Base-by-base conservation (phyloP, 1,140 invertebrate species). In the Zaprionus capensis region DNA sequence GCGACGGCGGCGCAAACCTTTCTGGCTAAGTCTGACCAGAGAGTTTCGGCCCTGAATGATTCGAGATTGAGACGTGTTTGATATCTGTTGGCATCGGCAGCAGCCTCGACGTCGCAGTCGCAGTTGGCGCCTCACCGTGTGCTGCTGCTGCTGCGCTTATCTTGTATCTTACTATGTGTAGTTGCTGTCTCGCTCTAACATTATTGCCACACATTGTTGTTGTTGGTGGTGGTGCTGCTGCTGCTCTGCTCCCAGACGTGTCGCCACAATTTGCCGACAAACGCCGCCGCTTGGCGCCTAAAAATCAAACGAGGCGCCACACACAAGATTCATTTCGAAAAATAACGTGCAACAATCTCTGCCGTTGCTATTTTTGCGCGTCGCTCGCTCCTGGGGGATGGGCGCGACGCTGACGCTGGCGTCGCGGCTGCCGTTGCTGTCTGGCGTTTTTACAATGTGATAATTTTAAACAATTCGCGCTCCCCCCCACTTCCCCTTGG, bases 221-320 rank as follows among this genome's bases (percentile, higher is more conserved):
- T 76, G 24, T 38, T 31, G 28, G 6, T 31, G 28, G 7, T 44
- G 53, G 34, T 67, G 51, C 17, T 66, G 74, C 68, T 77, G 76
- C 64, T 82, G 88, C 81, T 90, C 83, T 57, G 82, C 82, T 84
- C 76, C 76, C 88, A 91, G 88, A 91, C 88, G 88, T 91, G 88
- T 91, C 88, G 88, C 88, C 88, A 87, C 88, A 91, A 91, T 91
- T 91, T 91, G 79, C 88, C 85, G 86, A 81, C 86, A 90, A 88
- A 81, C 80, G 81, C 69, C 76, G 76, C 17, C 55, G 83, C 70
- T 88, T 88, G 85, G 85, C 85, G 85, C 85, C 85, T 88, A 76
- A 88, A 90, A 90, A 90, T 88, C 85, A 88, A 88, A 88, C 78
- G 85, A 69, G 84, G 84, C 74, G 81, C 81, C 83, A 70, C 31